Conservation (phyloP, 2,113 vertebrate species). For the Meriones unguiculatus region DNA sequence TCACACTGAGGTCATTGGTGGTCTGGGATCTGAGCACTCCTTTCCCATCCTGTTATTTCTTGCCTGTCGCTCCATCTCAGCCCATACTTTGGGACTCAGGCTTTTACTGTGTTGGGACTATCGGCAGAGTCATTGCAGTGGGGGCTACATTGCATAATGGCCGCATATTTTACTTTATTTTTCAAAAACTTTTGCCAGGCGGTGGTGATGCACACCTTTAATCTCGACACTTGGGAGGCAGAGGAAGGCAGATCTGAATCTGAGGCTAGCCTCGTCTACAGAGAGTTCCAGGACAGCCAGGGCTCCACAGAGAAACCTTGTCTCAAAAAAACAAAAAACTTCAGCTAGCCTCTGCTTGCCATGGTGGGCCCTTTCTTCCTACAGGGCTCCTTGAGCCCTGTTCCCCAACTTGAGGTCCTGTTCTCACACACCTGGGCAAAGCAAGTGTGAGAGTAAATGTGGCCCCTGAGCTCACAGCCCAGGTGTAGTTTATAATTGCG, state of each 20-base stretch:
- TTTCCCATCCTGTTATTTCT: background rate
- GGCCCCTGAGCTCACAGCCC: background rate
- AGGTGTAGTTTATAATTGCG: fast-evolving
- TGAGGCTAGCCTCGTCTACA: no score
- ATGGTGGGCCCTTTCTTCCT: fast-evolving
- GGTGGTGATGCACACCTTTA: background rate
- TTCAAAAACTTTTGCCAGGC: background rate
- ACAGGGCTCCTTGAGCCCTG: background rate
- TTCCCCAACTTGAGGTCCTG: background rate
- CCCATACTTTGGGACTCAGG: background rate
- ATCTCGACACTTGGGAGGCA: background rate
- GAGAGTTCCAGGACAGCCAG: background rate
- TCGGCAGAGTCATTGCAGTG: background rate
- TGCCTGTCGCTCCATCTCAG: background rate
- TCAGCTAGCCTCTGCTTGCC: background rate
- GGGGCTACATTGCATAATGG: background rate
- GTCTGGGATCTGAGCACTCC: background rate
- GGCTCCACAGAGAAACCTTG: background rate
- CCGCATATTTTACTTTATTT: background rate
- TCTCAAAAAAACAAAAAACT: background rate
- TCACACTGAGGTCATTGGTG: background rate
- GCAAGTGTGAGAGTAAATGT: background rate
- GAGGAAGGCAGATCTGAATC: background rate
- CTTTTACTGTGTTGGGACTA: background rate
- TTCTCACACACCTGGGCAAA: background rate